phyloP scores from a whole-genome alignment of 1,140 invertebrate species.

The Halesus radiatus region DNA sequence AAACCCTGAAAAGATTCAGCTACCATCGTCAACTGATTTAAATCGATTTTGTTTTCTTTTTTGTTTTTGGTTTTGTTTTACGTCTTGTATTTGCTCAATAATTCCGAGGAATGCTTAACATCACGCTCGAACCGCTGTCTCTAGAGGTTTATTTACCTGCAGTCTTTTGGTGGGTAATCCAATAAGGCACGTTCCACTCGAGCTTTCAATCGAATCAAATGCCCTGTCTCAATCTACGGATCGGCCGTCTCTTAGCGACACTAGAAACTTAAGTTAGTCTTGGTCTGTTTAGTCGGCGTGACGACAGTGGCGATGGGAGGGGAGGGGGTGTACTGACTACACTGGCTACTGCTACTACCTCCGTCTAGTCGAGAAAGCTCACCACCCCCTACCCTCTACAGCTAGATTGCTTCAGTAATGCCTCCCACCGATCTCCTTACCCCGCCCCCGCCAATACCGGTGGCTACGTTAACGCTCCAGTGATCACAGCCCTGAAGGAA shows the following conservation, averaged over 20 bases:
- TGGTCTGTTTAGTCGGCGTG: slow-evolving; percentile 1
- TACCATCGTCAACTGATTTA: no score
- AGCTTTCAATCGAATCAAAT: slow-evolving; percentile 22
- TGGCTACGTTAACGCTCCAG: slow-evolving; percentile 28
- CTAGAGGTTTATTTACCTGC: slow-evolving; percentile 9
- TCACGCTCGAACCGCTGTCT: slow-evolving; percentile 1
- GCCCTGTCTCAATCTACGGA: slow-evolving; percentile 9
- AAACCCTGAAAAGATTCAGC: no score
- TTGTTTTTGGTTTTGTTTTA: no score
- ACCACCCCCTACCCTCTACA: not conserved
- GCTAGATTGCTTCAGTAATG: slow-evolving; percentile 29
- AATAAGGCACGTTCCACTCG: slow-evolving; percentile 19
- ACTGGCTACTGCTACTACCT: no score
- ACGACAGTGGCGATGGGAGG: not conserved
- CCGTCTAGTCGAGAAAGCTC: slow-evolving; percentile 10
- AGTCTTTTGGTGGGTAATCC: not conserved
- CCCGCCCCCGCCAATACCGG: not conserved
- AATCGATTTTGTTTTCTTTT: no score
- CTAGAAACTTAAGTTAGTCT: slow-evolving; percentile 26
- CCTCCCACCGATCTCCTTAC: not conserved
- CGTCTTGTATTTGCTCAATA: no score
- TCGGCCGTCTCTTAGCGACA: slow-evolving; percentile 25
- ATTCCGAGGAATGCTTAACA: not conserved
- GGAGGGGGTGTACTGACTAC: not conserved
- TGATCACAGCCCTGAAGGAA: slow-evolving; percentile 23